Percentiles rank a stretch among this genome's conserved stretches.
Evolutionary conservation across 2,113 vertebrate species (phyloP).

Genomic region (Pyxicephalus adspersus): DNA sequence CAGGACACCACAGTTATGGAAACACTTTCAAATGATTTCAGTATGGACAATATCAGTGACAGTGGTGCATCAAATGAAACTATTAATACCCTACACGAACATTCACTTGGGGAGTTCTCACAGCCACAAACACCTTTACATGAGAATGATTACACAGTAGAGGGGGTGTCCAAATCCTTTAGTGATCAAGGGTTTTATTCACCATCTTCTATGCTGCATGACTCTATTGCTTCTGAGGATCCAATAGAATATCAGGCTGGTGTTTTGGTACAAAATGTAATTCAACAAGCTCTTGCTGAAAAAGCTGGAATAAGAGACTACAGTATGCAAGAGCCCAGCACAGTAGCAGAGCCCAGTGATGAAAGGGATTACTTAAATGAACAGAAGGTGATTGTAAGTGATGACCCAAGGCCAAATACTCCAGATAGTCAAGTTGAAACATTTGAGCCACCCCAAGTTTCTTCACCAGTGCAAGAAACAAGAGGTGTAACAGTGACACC

Average conservation of each 20-base stretch:
- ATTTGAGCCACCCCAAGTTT: constrained; percentile 78
- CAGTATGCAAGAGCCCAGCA: constrained; percentile 5
- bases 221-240: constrained; percentile 74
- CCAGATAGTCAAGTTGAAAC: constrained; percentile 64
- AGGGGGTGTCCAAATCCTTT: constrained; percentile 73
- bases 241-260: constrained; percentile 90
- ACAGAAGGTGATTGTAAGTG: constrained; percentile 49
- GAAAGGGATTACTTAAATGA: constrained; percentile 57
- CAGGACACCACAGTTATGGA: constrained; percentile 89
- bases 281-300: constrained; percentile 89
- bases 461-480: constrained; percentile 77
- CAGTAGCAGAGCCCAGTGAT: constrained; percentile 44
- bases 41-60: constrained; percentile 93
- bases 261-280: constrained; percentile 88
- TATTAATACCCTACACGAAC: constrained; percentile 80
- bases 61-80: constrained; percentile 89
- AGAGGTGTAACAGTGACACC: constrained; percentile 70
- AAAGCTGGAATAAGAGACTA: constrained; percentile 66
- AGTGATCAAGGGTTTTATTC: constrained; percentile 72
- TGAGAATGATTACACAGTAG: constrained; percentile 75
- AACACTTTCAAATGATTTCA: constrained; percentile 87
- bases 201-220: constrained; percentile 63
- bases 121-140: constrained; percentile 84
- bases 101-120: constrained; percentile 77
- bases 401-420: constrained; percentile 27